Conservation (phyloP, 2,113 vertebrate genomes). For the Picathartes gymnocephalus region DNA sequence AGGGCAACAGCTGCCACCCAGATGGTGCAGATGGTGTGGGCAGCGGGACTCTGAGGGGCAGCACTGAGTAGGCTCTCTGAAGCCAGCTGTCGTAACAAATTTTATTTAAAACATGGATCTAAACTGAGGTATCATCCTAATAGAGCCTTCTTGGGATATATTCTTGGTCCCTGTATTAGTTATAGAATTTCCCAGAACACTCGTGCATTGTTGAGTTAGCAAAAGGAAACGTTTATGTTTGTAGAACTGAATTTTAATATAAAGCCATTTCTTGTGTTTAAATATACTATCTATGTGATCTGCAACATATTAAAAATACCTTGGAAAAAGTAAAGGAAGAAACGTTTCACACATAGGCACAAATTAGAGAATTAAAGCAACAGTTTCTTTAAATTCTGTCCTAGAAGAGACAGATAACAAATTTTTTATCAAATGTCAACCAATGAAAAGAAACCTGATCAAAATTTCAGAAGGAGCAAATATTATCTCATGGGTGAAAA, state of each 20-base stretch:
- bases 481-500: not conserved
- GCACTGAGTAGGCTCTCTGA: not conserved
- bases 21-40: rapidly evolving
- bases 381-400: not conserved
- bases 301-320: not conserved
- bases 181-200: not conserved
- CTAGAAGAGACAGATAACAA: not conserved
- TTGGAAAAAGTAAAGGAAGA: not conserved
- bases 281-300: not conserved
- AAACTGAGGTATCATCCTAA: not conserved
- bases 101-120: not conserved
- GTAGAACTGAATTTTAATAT: not conserved
- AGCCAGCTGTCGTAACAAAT: not conserved
- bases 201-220: not conserved
- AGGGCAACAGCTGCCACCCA: not conserved
- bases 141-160: not conserved
- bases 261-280: not conserved
- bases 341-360: not conserved
- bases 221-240: not conserved
- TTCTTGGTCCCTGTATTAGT: not conserved
- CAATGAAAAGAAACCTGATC: not conserved
- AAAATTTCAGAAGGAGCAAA: not conserved
- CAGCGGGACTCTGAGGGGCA: rapidly evolving
- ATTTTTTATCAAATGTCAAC: not conserved
- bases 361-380: not conserved